Evolutionary conservation across 2,113 vertebrate genomes (phyloP).

Genomic region (Crotalus viridis): DNA sequence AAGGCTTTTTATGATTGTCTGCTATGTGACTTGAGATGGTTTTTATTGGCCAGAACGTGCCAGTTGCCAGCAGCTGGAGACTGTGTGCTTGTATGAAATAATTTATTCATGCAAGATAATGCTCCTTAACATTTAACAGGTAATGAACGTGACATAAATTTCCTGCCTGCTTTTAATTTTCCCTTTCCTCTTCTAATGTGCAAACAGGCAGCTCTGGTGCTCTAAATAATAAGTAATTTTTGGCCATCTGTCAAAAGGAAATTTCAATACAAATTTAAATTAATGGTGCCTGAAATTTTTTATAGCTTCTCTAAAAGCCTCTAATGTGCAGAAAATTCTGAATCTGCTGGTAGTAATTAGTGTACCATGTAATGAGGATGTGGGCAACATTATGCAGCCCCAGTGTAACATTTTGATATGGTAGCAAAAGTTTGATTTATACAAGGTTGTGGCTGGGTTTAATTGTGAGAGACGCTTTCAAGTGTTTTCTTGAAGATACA

Average conservation of each 20-base stretch:
- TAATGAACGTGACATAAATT: conserved; percentile 82
- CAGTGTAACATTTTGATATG: conserved; percentile 80
- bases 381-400: conserved; percentile 75
- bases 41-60: conserved; percentile 68
- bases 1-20: conserved; percentile 71
- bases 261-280: conserved; percentile 88
- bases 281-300: conserved; percentile 87
- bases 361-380: conserved; percentile 83
- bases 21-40: conserved; percentile 64
- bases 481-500: conserved; percentile 73
- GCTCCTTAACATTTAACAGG: conserved; percentile 82
- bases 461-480: conserved; percentile 76
- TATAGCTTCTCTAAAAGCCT: conserved; percentile 83
- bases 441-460: conserved; percentile 69
- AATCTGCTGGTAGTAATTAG: conserved; percentile 84
- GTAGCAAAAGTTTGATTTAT: conserved; percentile 84
- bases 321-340: conserved; percentile 84
- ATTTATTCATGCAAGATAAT: conserved; percentile 80
- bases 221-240: conserved; percentile 87
- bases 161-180: conserved; percentile 80
- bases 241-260: conserved; percentile 86
- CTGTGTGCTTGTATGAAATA: conserved; percentile 70
- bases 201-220: conserved; percentile 78
- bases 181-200: conserved; percentile 79
- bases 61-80: conserved; percentile 72